Evolutionary conservation across 2,888 invertebrate species (phyloP).

Genomic region (Erebia epiphron): DNA sequence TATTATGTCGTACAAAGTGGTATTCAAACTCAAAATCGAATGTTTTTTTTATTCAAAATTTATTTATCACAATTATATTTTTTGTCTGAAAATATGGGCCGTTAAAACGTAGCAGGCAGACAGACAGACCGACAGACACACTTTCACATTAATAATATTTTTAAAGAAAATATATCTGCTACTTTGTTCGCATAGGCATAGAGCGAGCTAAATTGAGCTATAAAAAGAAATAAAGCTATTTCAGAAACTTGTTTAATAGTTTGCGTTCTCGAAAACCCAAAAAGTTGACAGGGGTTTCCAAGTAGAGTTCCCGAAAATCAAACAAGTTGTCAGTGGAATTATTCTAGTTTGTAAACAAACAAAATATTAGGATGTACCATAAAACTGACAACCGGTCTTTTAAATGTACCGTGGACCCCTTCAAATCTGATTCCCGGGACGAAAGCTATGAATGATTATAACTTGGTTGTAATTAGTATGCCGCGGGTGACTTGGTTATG

Average conservation of each 20-base stretch:
- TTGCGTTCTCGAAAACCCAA: no score
- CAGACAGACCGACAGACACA: no score
- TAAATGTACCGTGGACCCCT: constrained; percentile 6
- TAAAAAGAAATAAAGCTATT: not conserved
- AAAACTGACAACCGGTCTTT: constrained; percentile 26
- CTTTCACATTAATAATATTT: no score
- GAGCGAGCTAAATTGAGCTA: no score
- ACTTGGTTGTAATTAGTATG: constrained; percentile 35
- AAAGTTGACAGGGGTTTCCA: no score
- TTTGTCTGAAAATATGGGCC: no score
- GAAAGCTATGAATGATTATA: constrained; percentile 29
- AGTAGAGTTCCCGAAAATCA: not conserved
- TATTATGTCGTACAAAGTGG: not conserved
- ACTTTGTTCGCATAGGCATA: no score
- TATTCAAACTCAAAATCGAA: no score
- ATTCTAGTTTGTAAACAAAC: constrained; percentile 1
- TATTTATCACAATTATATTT: no score
- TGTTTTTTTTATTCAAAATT: no score
- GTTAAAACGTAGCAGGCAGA: no score
- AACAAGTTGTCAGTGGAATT: not conserved
- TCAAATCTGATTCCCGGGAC: constrained; percentile 30
- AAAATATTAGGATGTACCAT: constrained; percentile 27
- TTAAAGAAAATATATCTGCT: no score
- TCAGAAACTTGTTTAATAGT: not conserved
- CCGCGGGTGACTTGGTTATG: constrained; percentile 30